Conservation (phyloP, 2,888 invertebrate species). For the Chrysolina americana region DNA sequence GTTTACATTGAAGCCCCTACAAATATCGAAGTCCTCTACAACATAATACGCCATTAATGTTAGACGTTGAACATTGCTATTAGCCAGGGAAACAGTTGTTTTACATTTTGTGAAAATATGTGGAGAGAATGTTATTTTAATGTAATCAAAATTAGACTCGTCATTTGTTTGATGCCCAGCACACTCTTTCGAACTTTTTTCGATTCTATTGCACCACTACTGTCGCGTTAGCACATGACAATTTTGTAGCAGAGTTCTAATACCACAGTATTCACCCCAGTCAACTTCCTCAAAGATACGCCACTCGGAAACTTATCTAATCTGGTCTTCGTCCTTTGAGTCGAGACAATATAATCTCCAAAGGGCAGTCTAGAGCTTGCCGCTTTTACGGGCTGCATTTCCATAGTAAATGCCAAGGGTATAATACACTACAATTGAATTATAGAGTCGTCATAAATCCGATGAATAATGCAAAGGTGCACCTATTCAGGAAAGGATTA, state of each 20-base stretch:
- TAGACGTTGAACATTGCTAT: no score
- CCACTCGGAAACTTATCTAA: conserved; percentile 33
- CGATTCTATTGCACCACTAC: not conserved
- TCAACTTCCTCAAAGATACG: conserved; percentile 3
- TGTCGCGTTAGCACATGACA: not conserved
- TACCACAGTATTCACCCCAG: not conserved
- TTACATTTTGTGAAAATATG: no score
- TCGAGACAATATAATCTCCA: conserved; percentile 45
- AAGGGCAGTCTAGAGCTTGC: conserved; percentile 42
- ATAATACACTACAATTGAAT: conserved; percentile 55
- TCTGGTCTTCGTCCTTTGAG: conserved; percentile 34
- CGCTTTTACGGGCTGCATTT: conserved; percentile 40
- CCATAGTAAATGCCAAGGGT: conserved; percentile 53
- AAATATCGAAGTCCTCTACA: no score
- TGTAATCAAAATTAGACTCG: no score
- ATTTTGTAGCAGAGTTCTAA: no score
- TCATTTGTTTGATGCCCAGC: no score
- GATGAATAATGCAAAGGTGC: conserved; percentile 55
- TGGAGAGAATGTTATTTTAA: no score
- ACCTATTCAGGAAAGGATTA: conserved; percentile 51
- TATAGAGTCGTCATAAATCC: conserved; percentile 53
- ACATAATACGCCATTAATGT: no score
- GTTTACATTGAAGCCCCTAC: no score
- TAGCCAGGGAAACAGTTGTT: no score
- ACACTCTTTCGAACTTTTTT: no score